Evolutionary conservation across 1,140 invertebrate genomes (phyloP), one percentile per base, ranked within the genome.

Genomic region (Leptinotarsa lineolata): DNA sequence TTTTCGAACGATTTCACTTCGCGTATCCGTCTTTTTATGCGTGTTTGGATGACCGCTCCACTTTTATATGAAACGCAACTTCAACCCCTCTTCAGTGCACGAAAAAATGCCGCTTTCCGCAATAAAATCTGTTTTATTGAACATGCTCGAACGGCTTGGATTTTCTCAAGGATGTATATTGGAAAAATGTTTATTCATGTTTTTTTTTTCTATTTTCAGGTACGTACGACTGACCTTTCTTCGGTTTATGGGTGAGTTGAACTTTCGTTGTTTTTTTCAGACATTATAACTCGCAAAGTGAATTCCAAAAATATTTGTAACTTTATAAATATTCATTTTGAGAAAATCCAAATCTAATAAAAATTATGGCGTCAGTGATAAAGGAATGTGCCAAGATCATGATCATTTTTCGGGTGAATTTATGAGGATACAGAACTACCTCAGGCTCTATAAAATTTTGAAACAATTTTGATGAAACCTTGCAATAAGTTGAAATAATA

Each of bases 81-180:
- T 54, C 20, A 67, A 46, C 65, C 65, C 65, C 45, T 58, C 45
- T 54, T 21, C 16, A 63, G 11, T 63, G 61, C 61, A 54, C 24
- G 61, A 63, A 63, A 63, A 63, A 22, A 63, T 63, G 11, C 22
- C 44, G n/a, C 67, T 68, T 20, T 20, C 67, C 20, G 46, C 46
- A 68, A 68, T 68, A 68, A 68, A 68, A 68, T 68, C 67, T 68
- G 67, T 39, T 68, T 68, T 68, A 68, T 68, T 68, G 44, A 16
- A 45, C 45, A 22, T 68, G 44, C 67, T 68, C 22, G 67, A 68
- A 68, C 67, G 18, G 3, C 20, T 13, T 45, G 16, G 4, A 13
- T 68, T 68, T 68, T 45, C n/a, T 45, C 12, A 54, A 45, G 48
- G 11, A 20, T 54, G 2, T 39, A 54, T 68, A 68, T 68, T 58